A percentile compares a stretch with the other conserved stretches of the same genome.
Evolutionary conservation across 2,113 vertebrate species (phyloP).

Genomic region (Athene cunicularia): DNA sequence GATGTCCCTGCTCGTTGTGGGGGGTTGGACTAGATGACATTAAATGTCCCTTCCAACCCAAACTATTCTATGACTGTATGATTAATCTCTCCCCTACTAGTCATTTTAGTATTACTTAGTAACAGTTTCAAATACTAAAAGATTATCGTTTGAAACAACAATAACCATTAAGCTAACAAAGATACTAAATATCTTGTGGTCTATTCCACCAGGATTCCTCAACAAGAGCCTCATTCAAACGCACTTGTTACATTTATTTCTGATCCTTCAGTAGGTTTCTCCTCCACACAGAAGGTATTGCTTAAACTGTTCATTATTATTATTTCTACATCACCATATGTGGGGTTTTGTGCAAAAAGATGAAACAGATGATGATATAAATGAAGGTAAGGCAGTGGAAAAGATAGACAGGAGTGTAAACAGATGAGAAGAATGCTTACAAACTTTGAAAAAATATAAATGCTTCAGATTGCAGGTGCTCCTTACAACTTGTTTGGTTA

Average conservation of each 20-base stretch:
- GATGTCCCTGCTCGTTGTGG: not conserved
- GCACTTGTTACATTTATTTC: not conserved
- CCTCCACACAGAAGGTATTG: not conserved
- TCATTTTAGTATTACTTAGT: not conserved
- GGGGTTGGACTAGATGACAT: not conserved
- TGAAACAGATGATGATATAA: not conserved
- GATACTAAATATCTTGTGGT: not conserved
- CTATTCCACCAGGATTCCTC: not conserved
- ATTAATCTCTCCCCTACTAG: not conserved
- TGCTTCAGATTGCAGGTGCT: not conserved
- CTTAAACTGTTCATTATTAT: not conserved
- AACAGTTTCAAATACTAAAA: not conserved
- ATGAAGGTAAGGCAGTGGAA: not conserved
- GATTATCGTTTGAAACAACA: not conserved
- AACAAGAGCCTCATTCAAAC: not conserved
- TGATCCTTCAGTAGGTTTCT: not conserved
- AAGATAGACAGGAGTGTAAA: not conserved
- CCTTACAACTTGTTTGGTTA: not conserved
- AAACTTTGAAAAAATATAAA: not conserved
- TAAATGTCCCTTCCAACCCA: not conserved
- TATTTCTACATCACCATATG: not conserved
- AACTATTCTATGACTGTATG: not conserved
- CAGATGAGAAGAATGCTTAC: not conserved
- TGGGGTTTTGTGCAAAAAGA: not conserved
- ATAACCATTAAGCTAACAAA: not conserved